Evolutionary conservation across 2,113 vertebrate species (phyloP), one percentile per base, ranked within the genome.

Genomic region (Engystomops pustulosus): DNA sequence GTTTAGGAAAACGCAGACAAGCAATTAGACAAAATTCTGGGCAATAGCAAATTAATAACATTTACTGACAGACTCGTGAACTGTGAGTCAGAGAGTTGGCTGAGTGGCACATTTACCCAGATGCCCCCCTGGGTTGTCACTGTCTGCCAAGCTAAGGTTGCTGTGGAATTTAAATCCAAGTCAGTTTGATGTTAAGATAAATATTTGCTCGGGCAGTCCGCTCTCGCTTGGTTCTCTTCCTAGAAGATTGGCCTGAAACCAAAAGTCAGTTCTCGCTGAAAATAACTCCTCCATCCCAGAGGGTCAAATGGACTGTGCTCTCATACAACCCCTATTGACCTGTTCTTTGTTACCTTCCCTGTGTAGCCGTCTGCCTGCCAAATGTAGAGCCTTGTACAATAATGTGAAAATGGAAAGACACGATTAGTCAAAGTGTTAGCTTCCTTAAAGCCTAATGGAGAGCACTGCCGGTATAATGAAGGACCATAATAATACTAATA

Each of bases 21-120:
- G 90, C 88, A 90, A 91, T 91, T 91, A 91, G 85, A 89, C 85
- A 88, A 90, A 91, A 90, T 89, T 88, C 88, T 88, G 88, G 89
- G 88, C 90, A 85, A 89, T 88, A 89, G 83, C 62, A 79, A 70
- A 85, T 85, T 79, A 85, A 85, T 85, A 70, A 79, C 27, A n/a
- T 34, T 76, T 53, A 77, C 58, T 77, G 81, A 84, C 81, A 84
- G 44, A 58, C 58, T 38, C 68, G 72, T 53, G 81, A 76, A 77
- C 65, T 58, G 45, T 84, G 83, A 78, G 72, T 78, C 82, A 78
- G 45, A 58, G 36, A 85, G 47, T 79, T 79, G 75, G 83, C 83
- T 51, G 15, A 30, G 36, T 67, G 74, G 58, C 34, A 72, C 34
- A 41, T 25, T 58, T 85, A 85, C 83, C 75, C 83, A 70, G 49